Percentiles rank a stretch among this genome's conserved stretches.
Conservation (phyloP, 92 coral and sea anemone species). For the Nematostella vectensis region DNA sequence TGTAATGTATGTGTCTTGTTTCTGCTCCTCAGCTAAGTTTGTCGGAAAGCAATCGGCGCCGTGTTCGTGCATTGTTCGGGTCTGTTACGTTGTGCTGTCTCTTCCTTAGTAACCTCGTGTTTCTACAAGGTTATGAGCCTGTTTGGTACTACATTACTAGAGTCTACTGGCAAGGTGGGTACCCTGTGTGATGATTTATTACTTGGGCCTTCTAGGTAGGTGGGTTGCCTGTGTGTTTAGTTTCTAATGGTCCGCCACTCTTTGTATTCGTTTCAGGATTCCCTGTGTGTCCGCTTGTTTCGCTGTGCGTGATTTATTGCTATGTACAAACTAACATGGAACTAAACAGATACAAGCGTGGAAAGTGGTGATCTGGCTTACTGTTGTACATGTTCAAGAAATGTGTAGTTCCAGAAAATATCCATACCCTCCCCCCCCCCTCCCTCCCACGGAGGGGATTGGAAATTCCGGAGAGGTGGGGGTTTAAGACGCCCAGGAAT, state of each 20-base stretch:
- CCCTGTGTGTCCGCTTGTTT: conserved; percentile 39
- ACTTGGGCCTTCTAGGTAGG: neutral
- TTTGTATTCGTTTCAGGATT: conserved; percentile 46
- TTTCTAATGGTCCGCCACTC: too few species aligned
- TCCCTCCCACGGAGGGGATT: too few species aligned
- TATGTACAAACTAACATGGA: conserved; percentile 61
- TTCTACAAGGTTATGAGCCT: conserved; percentile 55
- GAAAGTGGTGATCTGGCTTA: conserved; percentile 22
- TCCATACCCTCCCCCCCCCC: too few species aligned
- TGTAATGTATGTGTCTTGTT: too few species aligned
- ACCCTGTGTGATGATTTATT: too few species aligned
- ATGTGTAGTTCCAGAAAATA: too few species aligned
- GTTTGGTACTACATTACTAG: conserved; percentile 60
- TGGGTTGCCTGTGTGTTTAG: too few species aligned
- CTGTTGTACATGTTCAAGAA: too few species aligned
- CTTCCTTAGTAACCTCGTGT: conserved; percentile 88
- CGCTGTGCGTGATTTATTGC: conserved; percentile 30
- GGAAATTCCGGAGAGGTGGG: too few species aligned
- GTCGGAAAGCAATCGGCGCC: conserved; percentile 73
- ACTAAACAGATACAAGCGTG: conserved; percentile 39
- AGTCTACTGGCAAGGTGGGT: conserved; percentile 53
- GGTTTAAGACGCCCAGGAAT: too few species aligned
- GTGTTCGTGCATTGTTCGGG: conserved; percentile 73
- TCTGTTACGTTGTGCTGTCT: conserved; percentile 34
- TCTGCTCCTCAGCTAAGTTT: conserved; percentile 41